These are phyloP conservation scores for Catharus ustulatus DNA, from an alignment of 2,797 vertebrate species.

Conservation along the genomic window DNA sequence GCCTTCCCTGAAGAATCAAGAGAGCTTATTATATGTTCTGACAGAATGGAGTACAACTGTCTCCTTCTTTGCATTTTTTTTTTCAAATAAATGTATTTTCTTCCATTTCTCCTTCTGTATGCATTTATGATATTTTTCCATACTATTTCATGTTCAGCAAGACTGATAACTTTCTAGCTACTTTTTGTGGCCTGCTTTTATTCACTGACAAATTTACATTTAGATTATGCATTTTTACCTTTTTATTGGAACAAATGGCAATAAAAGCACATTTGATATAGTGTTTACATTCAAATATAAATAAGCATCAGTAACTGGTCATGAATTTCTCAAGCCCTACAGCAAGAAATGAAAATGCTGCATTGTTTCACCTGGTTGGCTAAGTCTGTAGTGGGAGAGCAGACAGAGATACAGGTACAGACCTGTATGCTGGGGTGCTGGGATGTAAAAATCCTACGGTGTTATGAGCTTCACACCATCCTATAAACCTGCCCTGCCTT, in stretches of 20 bases:
- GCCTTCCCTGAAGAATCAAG: neutral
- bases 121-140: neutral
- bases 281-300: neutral
- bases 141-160: neutral
- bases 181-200: neutral
- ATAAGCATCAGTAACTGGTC: neutral
- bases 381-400: accelerated
- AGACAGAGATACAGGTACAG: neutral
- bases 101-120: neutral
- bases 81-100: neutral
- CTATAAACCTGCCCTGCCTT: neutral
- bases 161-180: neutral
- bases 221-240: neutral
- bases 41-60: neutral
- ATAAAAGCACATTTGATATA: neutral
- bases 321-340: neutral
- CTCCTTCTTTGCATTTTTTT: neutral
- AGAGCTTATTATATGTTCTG: neutral
- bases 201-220: neutral
- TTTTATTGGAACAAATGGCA: neutral
- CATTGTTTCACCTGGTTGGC: neutral
- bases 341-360: neutral
- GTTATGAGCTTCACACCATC: neutral
- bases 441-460: neutral
- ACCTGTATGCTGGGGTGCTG: too few relatives aligned